phyloP scores from a whole-genome alignment of 1,140 invertebrate species.

The Andricus grossulariae region DNA sequence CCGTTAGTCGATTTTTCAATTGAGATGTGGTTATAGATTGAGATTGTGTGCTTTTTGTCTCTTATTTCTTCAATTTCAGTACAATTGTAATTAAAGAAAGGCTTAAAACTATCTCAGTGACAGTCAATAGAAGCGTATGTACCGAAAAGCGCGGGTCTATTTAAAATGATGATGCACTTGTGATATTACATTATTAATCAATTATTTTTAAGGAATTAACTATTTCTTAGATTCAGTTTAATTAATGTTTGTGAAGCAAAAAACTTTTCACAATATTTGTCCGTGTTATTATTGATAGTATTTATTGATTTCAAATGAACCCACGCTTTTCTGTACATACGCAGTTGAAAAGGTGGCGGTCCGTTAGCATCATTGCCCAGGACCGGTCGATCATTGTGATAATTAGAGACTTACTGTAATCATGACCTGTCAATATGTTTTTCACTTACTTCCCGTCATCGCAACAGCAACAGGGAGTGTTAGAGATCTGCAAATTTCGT shows the following conservation, averaged over 20 bases:
- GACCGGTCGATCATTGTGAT: conserved; percentile 51
- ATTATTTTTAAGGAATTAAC: no score
- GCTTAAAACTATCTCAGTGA: not conserved
- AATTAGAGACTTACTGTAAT: conserved; percentile 67
- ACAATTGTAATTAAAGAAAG: conserved; percentile 34
- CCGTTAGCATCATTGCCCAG: conserved; percentile 3
- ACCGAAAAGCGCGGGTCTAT: no score
- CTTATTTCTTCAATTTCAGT: conserved; percentile 34
- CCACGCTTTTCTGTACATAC: no score
- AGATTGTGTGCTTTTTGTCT: not conserved
- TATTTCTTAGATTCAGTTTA: no score
- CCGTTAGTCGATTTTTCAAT: not conserved
- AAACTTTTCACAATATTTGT: no score
- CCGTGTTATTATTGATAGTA: no score
- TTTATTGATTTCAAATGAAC: no score
- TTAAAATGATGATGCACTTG: no score
- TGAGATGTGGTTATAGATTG: not conserved
- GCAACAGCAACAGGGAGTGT: conserved; percentile 34
- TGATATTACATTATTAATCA: no score
- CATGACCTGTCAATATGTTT: conserved; percentile 55
- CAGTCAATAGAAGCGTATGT: no score
- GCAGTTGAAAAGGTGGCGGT: no score
- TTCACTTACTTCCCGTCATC: conserved; percentile 44
- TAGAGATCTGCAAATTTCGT: conserved; percentile 18
- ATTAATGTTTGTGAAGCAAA: no score